Evolutionary conservation across 2,113 vertebrate species (phyloP).

Genomic region (Channa argus): DNA sequence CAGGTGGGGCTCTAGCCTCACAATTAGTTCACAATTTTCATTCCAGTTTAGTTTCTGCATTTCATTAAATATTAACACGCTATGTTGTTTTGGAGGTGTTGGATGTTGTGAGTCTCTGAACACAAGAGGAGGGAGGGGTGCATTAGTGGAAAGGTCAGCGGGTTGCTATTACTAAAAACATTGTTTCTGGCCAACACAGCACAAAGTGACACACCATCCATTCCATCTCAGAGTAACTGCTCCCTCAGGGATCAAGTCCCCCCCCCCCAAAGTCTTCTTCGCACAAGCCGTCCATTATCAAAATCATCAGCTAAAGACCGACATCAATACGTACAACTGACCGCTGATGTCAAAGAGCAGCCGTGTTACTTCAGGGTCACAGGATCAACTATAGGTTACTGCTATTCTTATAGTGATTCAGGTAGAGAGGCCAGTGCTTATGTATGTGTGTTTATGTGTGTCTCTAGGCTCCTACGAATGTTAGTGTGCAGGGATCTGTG

Average conservation of each 20-base stretch:
- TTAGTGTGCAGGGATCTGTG: conserved; percentile 54
- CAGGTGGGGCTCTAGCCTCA: too few relatives aligned
- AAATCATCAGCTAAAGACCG: conserved; percentile 45
- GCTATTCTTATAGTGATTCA: conserved; percentile 35
- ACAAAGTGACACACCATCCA: conserved; percentile 71
- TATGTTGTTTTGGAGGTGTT: conserved; percentile 18
- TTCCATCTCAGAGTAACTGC: conserved; percentile 59
- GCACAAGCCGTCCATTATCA: conserved; percentile 51
- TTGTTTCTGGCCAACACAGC: conserved; percentile 68
- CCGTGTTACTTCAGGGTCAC: conserved; percentile 55
- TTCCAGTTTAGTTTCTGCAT: conserved; percentile 13
- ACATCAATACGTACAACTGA: conserved; percentile 67
- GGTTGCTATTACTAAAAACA: conserved; percentile 57
- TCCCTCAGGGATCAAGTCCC: conserved; percentile 39
- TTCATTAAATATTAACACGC: conserved; percentile 4
- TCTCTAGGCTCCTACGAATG: conserved; percentile 27
- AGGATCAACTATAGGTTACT: conserved; percentile 48
- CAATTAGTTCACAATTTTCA: conserved; percentile 1
- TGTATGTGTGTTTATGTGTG: conserved; percentile 14
- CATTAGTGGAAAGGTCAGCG: conserved; percentile 62
- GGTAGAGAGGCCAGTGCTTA: conserved; percentile 47
- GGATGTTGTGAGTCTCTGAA: conserved; percentile 4
- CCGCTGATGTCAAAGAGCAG: conserved; percentile 31
- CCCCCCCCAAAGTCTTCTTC: conserved; percentile 45
- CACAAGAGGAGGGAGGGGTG: neutral